phyloP scores from a whole-genome alignment of 2,113 vertebrate species.

The Chamaetylas fuelleborni region DNA sequence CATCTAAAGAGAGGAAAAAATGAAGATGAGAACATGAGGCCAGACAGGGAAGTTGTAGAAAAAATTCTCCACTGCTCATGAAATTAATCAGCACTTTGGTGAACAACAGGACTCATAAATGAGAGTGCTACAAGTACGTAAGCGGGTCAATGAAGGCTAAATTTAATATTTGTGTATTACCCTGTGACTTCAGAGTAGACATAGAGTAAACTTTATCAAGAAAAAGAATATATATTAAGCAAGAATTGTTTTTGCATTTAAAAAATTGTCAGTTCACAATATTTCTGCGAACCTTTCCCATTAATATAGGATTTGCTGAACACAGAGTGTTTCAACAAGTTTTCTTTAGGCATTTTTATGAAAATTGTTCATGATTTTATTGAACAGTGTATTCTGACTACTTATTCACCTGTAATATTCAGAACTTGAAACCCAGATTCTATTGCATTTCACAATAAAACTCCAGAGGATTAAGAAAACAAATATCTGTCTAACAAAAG shows the following conservation, averaged over 20 bases:
- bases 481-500: neutral
- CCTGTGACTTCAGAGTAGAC: neutral
- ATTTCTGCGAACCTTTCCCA: neutral
- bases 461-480: neutral
- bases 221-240: neutral
- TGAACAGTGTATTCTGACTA: neutral
- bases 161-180: neutral
- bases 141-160: neutral
- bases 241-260: neutral
- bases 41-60: neutral
- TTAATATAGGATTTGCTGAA: neutral
- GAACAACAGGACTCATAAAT: neutral
- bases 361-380: neutral
- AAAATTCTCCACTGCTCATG: neutral
- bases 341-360: neutral
- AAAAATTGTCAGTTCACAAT: neutral
- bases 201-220: neutral
- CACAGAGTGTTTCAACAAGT: neutral
- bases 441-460: neutral
- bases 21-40: neutral
- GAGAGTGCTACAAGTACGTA: neutral
- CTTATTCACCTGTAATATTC: neutral
- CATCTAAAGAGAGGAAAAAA: neutral
- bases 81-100: neutral
- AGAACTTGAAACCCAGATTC: neutral